phyloP scores from a whole-genome alignment of 2,888 invertebrate genomes.

The Apotomis betuletana region DNA sequence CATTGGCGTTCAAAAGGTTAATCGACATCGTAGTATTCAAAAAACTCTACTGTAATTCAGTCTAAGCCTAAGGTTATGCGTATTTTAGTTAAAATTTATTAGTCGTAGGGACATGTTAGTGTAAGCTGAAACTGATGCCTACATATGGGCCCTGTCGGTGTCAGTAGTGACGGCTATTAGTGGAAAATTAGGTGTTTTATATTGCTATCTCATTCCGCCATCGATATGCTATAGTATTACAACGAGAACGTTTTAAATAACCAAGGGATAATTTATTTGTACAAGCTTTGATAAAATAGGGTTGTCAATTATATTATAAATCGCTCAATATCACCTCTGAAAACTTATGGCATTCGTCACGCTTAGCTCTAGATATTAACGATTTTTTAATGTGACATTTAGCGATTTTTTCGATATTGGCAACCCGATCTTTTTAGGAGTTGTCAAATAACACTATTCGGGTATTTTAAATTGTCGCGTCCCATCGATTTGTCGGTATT shows the following conservation, averaged over 20 bases:
- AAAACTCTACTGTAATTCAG: not conserved
- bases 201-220: constrained; percentile 8
- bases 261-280: not conserved
- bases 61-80: constrained; percentile 24
- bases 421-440: not conserved
- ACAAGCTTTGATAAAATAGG: not conserved
- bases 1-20: not conserved
- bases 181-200: constrained; percentile 48
- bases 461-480: constrained; percentile 24
- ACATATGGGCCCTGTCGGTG: constrained; percentile 57
- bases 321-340: not conserved
- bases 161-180: constrained; percentile 55
- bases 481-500: constrained; percentile 33
- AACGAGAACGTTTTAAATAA: constrained; percentile 22
- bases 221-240: constrained; percentile 9
- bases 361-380: constrained; percentile 23
- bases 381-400: constrained; percentile 1
- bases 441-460: constrained; percentile 10
- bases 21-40: not conserved
- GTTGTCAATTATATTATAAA: not conserved
- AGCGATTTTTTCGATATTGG: constrained; percentile 10
- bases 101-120: constrained; percentile 64
- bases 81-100: constrained; percentile 76
- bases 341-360: not conserved
- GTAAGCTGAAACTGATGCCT: constrained; percentile 64